Base-by-base conservation (phyloP, 1,140 invertebrate genomes). In the Hylaeus volcanicus region DNA sequence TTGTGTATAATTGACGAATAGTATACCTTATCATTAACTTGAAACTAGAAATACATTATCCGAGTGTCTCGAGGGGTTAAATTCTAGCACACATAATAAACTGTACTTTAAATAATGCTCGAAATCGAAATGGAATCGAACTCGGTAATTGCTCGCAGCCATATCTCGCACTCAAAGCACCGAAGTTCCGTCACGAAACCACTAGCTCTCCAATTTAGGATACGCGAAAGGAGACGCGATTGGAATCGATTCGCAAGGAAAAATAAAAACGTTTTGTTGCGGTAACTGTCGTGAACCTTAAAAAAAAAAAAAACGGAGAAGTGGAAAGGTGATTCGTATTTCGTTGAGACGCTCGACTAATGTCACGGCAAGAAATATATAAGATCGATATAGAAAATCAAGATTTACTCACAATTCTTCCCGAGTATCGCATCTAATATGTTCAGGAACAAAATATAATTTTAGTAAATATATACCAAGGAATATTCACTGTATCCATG, bases 201-300 rank as follows among this genome's bases (percentile, higher is more conserved):
- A 69, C n/a, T 43, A 56, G 75, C 60, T 71, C 56, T 63, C 45
- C 75, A 78, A 78, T 78, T 78, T 78, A 71, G 14, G n/a, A n/a
- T n/a, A 45, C 51, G 69, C 51, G 43, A 61, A 80, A 75, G 72
- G 78, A 51, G 60, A 41, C 26, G 53, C 78, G 63, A 80, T 75
- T 56, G 72, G 78, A 66, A 68, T 53, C 39, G 78, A 80, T 80
- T 63, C 63, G 78, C 45, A 37, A 68, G 63, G 78, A 80, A 80
- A 80, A 80, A 80, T 80, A 72, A 74, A 80, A 80, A 74, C 78
- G 63, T 80, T 68, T 74, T 53, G 72, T 26, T 53, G 45, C 53
- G 78, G 63, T 80, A 74, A 80, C 61, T 74, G 55, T 61, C 58
- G 63, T n/a, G 45, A 26, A 14, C 11, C 15, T 63, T 51, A 55